Percentiles rank a stretch among this genome's conserved stretches.
Conservation (phyloP, 2,797 vertebrate genomes). For the Sebastiscus albofasciatus region DNA sequence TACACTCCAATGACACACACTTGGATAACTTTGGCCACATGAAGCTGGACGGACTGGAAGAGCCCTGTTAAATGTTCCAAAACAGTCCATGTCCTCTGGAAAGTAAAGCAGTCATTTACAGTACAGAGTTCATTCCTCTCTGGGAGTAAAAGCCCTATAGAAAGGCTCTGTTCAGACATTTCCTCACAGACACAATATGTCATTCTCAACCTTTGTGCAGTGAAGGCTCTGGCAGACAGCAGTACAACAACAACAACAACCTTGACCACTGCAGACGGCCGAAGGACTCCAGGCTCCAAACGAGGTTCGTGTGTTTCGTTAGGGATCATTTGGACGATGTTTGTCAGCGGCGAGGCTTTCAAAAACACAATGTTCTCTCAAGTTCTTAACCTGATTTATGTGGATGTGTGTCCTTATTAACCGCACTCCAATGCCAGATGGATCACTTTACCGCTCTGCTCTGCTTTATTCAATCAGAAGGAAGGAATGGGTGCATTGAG, state of each 20-base stretch:
- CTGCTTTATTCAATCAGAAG: conserved; percentile 28
- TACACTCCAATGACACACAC: neutral
- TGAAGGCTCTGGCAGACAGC: neutral
- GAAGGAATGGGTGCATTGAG: conserved; percentile 18
- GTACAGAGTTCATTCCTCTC: neutral
- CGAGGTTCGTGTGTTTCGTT: conserved; percentile 21
- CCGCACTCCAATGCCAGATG: conserved; percentile 8
- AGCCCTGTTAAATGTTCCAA: conserved; percentile 21
- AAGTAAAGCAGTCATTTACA: conserved; percentile 13
- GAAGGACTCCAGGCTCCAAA: conserved; percentile 7
- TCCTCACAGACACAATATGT: conserved; percentile 4
- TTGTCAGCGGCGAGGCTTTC: conserved; percentile 38
- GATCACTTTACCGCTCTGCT: neutral
- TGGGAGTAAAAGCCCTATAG: neutral
- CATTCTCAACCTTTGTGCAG: conserved; percentile 1
- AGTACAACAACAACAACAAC: neutral
- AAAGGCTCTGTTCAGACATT: conserved; percentile 11
- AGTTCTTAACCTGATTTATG: conserved; percentile 33
- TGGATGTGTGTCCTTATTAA: conserved; percentile 31
- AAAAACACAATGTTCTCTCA: conserved; percentile 21
- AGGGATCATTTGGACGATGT: conserved; percentile 33
- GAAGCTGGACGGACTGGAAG: neutral
- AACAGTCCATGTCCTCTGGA: conserved; percentile 17
- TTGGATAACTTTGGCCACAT: neutral
- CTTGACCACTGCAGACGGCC: neutral